Evolutionary conservation across 2,888 invertebrate genomes (phyloP), one percentile per base, ranked within the genome.

Genomic region (Monochamus alternatus): DNA sequence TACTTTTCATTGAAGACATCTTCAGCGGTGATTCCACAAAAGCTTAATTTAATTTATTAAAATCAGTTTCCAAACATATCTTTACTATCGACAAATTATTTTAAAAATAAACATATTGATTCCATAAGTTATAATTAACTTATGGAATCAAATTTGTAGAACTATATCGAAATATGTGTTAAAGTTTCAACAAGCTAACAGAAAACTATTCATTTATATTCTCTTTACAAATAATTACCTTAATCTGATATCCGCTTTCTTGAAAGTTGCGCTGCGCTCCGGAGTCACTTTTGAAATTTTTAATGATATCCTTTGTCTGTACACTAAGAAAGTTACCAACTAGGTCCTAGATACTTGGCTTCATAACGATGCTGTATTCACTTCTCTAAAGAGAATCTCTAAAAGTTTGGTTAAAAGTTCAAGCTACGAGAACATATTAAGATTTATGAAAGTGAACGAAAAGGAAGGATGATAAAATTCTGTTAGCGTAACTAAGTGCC

Each of bases 401-500:
- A n/a, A 55, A 55, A 55, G n/a, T 55, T 55, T 14, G n/a, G n/a
- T 7, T 55, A 55, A 55, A 55, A 55, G 55, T 55, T 55, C 55
- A 55, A n/a, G n/a, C 55, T 55, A n/a, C n/a, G n/a, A n/a, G n/a
- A n/a, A 55, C n/a, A 55, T 55, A 55, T 55, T 55, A 55, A 55
- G 14, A n/a, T 55, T 55, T 14, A 55, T 55, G 55, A 55, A 55
- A 55, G 14, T 55, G 14, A 55, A 14, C n/a, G n/a, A 55, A 55
- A 3, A 55, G n/a, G 55, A 14, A 55, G 14, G 55, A 55, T 14
- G 55, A 55, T n/a, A 55, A 55, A 55, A 55, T 55, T n/a, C n/a
- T 55, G 47, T 47, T 47, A 47, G 55, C 55, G n/a, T 55, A 55
- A 7, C 14, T 55, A 55, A 55, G n/a, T 55, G 10, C 55, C 14